A percentile compares a stretch with the other conserved stretches of the same genome.
phyloP scores from a whole-genome alignment of 2,888 invertebrate species.

The Eurytoma adleriae region DNA sequence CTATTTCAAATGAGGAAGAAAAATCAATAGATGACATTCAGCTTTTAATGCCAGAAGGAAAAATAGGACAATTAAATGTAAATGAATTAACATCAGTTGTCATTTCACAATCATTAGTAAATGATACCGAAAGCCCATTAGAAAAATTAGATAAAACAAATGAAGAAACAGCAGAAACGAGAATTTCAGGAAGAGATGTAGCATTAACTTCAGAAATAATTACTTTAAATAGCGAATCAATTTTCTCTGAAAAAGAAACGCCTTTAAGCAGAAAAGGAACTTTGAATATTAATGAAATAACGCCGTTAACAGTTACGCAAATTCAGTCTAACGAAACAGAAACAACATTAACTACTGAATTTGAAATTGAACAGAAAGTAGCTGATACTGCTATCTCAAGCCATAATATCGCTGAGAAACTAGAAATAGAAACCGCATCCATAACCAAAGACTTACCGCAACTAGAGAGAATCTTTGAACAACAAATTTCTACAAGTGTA shows the following conservation, averaged over 20 bases:
- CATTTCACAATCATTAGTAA: conserved; percentile 69
- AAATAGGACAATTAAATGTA: conserved; percentile 61
- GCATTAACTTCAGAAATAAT: conserved; percentile 73
- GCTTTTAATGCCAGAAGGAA: conserved; percentile 46
- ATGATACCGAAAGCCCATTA: conserved; percentile 72
- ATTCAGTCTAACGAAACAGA: conserved; percentile 59
- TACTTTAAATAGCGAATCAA: conserved; percentile 58
- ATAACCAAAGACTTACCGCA: conserved; percentile 56
- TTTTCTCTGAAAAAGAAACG: conserved; percentile 49
- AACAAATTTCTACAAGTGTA: conserved; percentile 27
- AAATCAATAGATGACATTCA: conserved; percentile 57
- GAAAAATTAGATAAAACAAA: conserved; percentile 60
- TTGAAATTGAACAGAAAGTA: conserved; percentile 66
- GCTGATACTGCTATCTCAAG: conserved; percentile 64
- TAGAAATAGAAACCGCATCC: conserved; percentile 60
- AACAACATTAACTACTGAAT: conserved; percentile 61
- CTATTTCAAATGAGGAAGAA: conserved; percentile 67
- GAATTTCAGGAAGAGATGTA: conserved; percentile 68
- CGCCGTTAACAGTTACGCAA: conserved; percentile 59
- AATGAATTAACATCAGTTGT: conserved; percentile 61
- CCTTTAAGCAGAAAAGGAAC: conserved; percentile 58
- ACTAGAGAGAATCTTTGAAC: conserved; percentile 38
- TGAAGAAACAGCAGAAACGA: conserved; percentile 68
- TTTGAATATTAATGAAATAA: conserved; percentile 59
- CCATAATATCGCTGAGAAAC: conserved; percentile 62